Evolutionary conservation across 2,888 invertebrate species (phyloP), one percentile per base, ranked within the genome.

Genomic region (Pandemis corylana): DNA sequence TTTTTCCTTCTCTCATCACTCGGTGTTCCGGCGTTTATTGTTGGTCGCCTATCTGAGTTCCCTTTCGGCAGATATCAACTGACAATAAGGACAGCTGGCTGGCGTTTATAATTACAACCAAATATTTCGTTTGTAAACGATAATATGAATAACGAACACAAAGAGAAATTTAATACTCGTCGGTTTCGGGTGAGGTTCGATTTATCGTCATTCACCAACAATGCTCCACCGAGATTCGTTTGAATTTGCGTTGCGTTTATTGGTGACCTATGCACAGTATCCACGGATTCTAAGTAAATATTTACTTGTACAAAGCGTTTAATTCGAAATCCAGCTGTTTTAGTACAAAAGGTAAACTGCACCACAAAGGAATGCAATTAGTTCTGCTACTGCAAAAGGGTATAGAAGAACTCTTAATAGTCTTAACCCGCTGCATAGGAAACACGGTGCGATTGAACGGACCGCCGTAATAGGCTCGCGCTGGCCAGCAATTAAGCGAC

Each of bases 391-490:
- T 42, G 44, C 12, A 59, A 68, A 59, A 67, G 56, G 13, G 49
- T 42, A 53, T 41, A 10, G 67, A 65, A 61, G 44, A 70, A 62
- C 56, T 67, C 59, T 59, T 28, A 59, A 59, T 28, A 28, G 20
- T 59, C 51, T 70, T 71, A 75, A 62, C 46, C 66, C 20, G 42
- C 28, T 67, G 70, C 75, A 66, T 41, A 56, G 46, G 15, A 20
- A 42, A 46, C 28, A 42, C 56, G 44, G 59, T 28, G 28, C 62
- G 70, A 71, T 63, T 75, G 75, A 70, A 71, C 67, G 75, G 66
- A 41, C 46, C 53, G 59, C 67, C 75, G 75, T 75, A 71, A 75
- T 63, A 62, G 75, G 66, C 56, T 56, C 68, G 71, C 75, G 63
- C 62, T 20, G 70, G 44, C 46, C 71, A 28, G 70, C 67, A 71